These are phyloP conservation scores for Peromyscus attwateri DNA, from an alignment of 2,797 vertebrate species.

Conservation along the genomic window DNA sequence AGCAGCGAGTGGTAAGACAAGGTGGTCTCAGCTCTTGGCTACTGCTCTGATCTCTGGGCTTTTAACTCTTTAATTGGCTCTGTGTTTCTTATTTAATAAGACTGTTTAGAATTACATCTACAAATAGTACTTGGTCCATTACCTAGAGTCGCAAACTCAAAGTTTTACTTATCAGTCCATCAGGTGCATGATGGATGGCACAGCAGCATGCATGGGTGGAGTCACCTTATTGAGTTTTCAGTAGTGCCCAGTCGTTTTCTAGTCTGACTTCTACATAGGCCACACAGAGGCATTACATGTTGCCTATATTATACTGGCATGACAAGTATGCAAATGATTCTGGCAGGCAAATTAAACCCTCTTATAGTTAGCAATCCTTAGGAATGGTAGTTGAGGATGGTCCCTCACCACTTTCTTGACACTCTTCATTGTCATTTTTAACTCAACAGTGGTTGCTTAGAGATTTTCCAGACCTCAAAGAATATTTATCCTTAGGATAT, in stretches of 20 bases:
- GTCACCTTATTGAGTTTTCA: not conserved
- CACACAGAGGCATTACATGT: not conserved
- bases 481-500: not conserved
- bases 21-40: too few relatives aligned
- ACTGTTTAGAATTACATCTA: too few relatives aligned
- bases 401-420: not conserved
- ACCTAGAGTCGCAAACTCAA: not conserved
- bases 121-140: not conserved
- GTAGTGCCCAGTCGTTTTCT: not conserved
- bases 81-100: too few relatives aligned
- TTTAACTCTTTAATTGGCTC: too few relatives aligned
- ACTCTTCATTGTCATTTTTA: not conserved
- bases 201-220: not conserved
- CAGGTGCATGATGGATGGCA: not conserved
- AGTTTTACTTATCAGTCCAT: not conserved
- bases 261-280: not conserved
- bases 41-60: too few relatives aligned
- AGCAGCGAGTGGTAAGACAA: too few relatives aligned
- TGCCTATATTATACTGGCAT: not conserved
- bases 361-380: not conserved
- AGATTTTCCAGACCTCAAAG: not conserved
- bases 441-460: not conserved
- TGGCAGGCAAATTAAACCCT: not conserved
- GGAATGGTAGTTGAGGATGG: not conserved
- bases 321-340: not conserved